A percentile compares a stretch with the other conserved stretches of the same genome.
Conservation (phyloP, 2,797 vertebrate genomes). For the Myotis vivesi region DNA sequence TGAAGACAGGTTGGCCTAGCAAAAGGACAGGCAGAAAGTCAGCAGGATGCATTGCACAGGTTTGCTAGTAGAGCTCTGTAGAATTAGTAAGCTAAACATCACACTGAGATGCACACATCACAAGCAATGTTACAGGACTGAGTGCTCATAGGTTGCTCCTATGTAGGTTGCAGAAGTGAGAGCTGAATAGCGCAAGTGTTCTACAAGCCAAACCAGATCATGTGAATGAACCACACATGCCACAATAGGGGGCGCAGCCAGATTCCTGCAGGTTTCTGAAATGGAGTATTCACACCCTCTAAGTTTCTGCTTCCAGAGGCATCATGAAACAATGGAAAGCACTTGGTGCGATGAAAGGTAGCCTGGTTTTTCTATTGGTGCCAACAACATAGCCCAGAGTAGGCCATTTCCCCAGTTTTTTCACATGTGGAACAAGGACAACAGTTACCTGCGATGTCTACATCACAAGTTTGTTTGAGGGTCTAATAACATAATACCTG, state of each 20-base stretch:
- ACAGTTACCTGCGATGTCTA: not conserved
- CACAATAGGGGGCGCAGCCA: not conserved
- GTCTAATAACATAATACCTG: not conserved
- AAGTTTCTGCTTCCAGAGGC: not conserved
- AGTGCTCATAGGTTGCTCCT: not conserved
- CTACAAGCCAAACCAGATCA: not conserved
- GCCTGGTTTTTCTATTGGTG: not conserved
- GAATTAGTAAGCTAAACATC: conserved; percentile 74
- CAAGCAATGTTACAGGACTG: not conserved
- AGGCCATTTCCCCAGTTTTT: not conserved
- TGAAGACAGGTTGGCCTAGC: conserved; percentile 92
- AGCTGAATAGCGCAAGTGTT: not conserved
- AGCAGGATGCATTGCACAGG: conserved; percentile 41
- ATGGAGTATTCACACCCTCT: not conserved
- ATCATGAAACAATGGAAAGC: not conserved
- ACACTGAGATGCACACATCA: conserved; percentile 40
- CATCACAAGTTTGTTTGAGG: not conserved
- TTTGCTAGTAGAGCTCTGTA: not conserved
- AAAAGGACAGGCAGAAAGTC: conserved; percentile 81
- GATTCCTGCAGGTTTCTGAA: not conserved
- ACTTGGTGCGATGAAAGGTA: not conserved
- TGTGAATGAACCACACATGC: not conserved
- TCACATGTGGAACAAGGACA: not conserved
- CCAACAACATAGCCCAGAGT: not conserved
- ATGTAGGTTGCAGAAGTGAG: not conserved